Evolutionary conservation across 1,140 invertebrate species (phyloP).

Genomic region (Heliconius hewitsoni): DNA sequence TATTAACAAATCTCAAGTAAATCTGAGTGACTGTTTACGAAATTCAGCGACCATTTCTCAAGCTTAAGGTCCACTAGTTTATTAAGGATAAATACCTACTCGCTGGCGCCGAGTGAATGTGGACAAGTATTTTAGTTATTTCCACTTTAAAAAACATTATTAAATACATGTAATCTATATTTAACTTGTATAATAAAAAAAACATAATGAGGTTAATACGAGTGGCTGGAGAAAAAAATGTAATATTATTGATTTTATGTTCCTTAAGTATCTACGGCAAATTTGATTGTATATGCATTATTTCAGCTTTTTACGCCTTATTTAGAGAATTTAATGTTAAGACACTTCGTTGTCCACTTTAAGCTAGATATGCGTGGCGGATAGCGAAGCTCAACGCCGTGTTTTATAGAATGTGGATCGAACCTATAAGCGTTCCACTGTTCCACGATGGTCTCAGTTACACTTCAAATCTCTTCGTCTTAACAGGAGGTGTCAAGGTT

Average conservation of each 20-base stretch:
- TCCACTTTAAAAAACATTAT: slow-evolving; percentile 24
- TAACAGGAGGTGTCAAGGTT: too few relatives aligned
- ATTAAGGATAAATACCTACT: slow-evolving; percentile 28
- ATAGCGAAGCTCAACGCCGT: too few relatives aligned
- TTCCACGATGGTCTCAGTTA: too few relatives aligned
- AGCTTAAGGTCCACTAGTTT: slow-evolving; percentile 31
- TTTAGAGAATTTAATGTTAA: too few relatives aligned
- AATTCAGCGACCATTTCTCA: slow-evolving; percentile 25
- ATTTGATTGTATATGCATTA: too few relatives aligned
- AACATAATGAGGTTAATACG: background rate
- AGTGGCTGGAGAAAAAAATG: background rate
- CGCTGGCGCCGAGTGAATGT: slow-evolving; percentile 26
- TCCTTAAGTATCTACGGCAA: too few relatives aligned
- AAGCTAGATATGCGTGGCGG: too few relatives aligned
- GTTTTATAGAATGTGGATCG: too few relatives aligned
- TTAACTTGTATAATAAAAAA: slow-evolving; percentile 4
- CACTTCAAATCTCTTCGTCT: too few relatives aligned
- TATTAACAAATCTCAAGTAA: background rate
- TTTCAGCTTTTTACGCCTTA: too few relatives aligned
- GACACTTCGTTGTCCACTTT: too few relatives aligned
- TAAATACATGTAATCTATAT: slow-evolving; percentile 18
- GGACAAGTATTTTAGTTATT: slow-evolving; percentile 27
- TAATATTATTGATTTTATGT: background rate
- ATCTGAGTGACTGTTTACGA: slow-evolving; percentile 23
- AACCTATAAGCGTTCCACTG: too few relatives aligned